Base-by-base conservation (phyloP, 2,888 invertebrate genomes). In the Panzeria rudis region DNA sequence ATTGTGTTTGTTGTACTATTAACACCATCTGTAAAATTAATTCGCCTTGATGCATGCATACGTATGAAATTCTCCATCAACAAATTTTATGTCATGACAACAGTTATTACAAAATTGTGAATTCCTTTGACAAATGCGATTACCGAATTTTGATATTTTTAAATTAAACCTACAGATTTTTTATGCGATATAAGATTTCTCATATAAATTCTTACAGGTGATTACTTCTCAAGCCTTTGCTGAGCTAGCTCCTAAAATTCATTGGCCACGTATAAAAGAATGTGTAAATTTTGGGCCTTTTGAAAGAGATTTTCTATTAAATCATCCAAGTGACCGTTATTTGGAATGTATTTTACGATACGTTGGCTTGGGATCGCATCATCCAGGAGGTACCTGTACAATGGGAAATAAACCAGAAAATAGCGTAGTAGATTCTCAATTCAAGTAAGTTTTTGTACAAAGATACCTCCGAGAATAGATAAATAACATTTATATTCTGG, bases 301-400 rank as follows among this genome's bases (percentile, higher is more conserved):
- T 56, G 93, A 93, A 89, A 93, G 93, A 54, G 92, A 93, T 79
- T 91, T 91, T 41, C 8, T 86, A 2, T 86, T 87, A 17, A 89
- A 92, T 83, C 83, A 87, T 6, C 92, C 92, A 8, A 93, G 93
- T 5, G 93, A 94, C 77, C 92, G 93, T 5, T 96, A 94, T 89
- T 88, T 96, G 62, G 95, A 95, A 87, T 96, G 96, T 88, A 89
- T 95, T 17, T 92, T 95, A 78, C 93, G 95, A 76, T 94, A 94
- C 44, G 94, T 94, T 9, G 95, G 94, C 0, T 93, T 96, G 29
- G 94, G 96, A 0, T 95, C 96, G 0, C 97, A 97, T 90, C 97
- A 97, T 91, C 95, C 95, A 0, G 96, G 95, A 0, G 97, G 97
- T 13, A 96, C 96, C 0, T 96, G 96, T 89, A 94, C 95, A 44